Evolutionary conservation across 2,113 vertebrate genomes (phyloP).

Genomic region (Chamaea fasciata): DNA sequence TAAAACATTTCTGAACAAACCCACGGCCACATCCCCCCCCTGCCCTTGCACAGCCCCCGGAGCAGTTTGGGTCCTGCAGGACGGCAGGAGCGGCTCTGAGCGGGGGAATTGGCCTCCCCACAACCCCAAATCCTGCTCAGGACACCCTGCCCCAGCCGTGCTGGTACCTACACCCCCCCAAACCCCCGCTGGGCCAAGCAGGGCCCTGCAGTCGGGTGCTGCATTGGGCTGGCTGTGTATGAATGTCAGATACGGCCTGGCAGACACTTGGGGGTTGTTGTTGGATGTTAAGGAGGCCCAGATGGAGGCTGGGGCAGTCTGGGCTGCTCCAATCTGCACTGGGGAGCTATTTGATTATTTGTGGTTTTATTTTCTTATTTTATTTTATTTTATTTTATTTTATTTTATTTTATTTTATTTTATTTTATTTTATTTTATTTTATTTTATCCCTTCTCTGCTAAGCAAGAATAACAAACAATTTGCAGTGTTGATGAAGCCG

Average conservation of each 20-base stretch:
- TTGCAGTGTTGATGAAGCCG: background rate
- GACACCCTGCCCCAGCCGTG: background rate
- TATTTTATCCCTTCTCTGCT: background rate
- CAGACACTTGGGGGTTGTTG: background rate
- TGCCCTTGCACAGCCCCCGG: background rate
- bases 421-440: background rate
- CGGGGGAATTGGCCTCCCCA: background rate
- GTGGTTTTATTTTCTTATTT: background rate
- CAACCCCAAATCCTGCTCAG: background rate
- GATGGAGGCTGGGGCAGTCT: background rate
- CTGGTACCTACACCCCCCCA: background rate
- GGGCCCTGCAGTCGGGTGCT: background rate
- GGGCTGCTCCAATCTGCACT: background rate
- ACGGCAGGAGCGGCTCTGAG: background rate
- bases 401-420: background rate
- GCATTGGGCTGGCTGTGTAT: accelerated
- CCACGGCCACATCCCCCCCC: background rate
- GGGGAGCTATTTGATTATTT: background rate
- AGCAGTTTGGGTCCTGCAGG: background rate
- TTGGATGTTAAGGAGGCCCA: background rate
- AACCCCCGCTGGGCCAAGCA: accelerated
- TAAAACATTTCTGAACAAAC: conserved; percentile 43
- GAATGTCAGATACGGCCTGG: background rate
- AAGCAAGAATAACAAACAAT: background rate
- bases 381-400: too few relatives aligned